Evolutionary conservation across 2,888 invertebrate genomes (phyloP), one percentile per base, ranked within the genome.

Genomic region (Chymomyza procnemis): DNA sequence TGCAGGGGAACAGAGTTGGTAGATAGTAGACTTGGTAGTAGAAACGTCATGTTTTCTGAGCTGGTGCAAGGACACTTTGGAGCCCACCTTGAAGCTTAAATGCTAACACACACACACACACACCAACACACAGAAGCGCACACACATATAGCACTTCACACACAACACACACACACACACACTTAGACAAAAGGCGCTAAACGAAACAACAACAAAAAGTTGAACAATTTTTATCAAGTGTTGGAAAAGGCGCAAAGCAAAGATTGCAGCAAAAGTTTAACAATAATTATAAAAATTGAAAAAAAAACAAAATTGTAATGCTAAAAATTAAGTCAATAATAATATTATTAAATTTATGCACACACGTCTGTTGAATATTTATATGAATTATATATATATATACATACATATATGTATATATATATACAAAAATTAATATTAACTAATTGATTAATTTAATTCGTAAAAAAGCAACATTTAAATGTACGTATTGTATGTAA

Each of bases 351-450:
- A 80, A 80, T 78, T 78, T 80, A 80, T 85, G 86, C 86, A 80
- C 84, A 80, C 84, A 78, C 75, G 73, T 79, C 85, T 85, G 80
- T 80, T 85, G 71, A 85, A 84, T 85, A 76, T 82, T 73, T 80
- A 75, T 73, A 82, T 59, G 64, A 50, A 50, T 50, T 68, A 61
- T 50, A 69, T 48, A 69, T 61, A 67, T n/a, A n/a, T n/a, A n/a
- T n/a, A n/a, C n/a, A 84, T 85, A 76, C 80, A 71, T 80, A 75
- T 73, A 82, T 59, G 64, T 16, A 50, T 50, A n/a, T 68, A 61
- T 50, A 69, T 48, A 69, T 61, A 67, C 57, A 63, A 26, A 54
- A 18, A 52, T 41, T 30, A 48, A 41, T 41, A 41, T 41, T 41
- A 41, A 41, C 34, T 41, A 41, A 12, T 41, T 41, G 34, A 41